A percentile compares a stretch with the other conserved stretches of the same genome.
Evolutionary conservation across 2,888 invertebrate genomes (phyloP).

Genomic region (Apodemia duryi): DNA sequence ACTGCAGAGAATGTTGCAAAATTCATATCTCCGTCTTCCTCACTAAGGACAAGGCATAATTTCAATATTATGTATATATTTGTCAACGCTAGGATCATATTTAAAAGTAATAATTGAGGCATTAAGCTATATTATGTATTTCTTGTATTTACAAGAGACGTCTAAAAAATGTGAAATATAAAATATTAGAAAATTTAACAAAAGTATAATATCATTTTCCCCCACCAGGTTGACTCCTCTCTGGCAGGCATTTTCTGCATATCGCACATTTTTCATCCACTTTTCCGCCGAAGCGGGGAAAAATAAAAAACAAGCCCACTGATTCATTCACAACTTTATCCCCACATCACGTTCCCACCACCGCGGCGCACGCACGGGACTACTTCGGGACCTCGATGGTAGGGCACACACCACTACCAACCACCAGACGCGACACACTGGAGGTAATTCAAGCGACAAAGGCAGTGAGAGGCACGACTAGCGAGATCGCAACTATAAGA

Average conservation of each 20-base stretch:
- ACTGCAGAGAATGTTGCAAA: conserved; percentile 83
- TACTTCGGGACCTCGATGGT: conserved; percentile 64
- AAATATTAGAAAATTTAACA: not conserved
- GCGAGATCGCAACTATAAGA: conserved; percentile 66
- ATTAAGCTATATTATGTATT: no score
- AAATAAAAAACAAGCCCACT: conserved; percentile 59
- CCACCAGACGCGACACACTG: conserved; percentile 66
- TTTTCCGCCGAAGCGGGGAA: conserved; percentile 46
- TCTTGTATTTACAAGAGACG: no score
- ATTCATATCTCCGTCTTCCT: conserved; percentile 83
- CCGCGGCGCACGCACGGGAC: conserved; percentile 60
- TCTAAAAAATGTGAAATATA: no score
- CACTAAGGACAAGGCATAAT: conserved; percentile 42
- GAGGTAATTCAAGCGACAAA: conserved; percentile 41
- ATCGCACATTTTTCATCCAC: conserved; percentile 60
- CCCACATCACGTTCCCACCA: conserved; percentile 69
- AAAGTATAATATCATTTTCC: conserved; percentile 24
- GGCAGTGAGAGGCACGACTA: conserved; percentile 51
- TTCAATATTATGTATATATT: conserved; percentile 10
- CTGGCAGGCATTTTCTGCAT: conserved; percentile 72
- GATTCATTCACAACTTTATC: conserved; percentile 51
- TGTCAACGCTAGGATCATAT: no score
- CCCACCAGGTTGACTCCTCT: conserved; percentile 71
- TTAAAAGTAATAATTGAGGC: no score
- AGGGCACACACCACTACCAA: conserved; percentile 71